Evolutionary conservation across 64 coral and sea anemone species (phyloP), one percentile per base, ranked within the genome.

Genomic region (Pachyseris speciosa): DNA sequence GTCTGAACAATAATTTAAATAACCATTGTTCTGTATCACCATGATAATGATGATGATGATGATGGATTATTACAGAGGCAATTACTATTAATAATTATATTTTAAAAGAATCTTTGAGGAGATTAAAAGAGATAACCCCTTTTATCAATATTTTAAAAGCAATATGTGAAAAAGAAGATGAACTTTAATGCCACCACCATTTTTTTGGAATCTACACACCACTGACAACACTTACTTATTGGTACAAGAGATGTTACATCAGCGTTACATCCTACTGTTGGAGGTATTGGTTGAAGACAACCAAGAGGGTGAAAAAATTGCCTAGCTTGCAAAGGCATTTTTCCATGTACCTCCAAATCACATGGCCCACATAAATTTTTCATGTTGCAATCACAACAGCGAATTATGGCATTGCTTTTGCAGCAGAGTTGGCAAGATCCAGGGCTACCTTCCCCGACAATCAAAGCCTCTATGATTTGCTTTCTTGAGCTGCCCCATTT

Each of bases 261-360:
- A 55, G 51, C 66, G 75, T 78, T 78, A 88, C 68, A 33, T n/a
- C 68, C 3, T 61, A 73, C 26, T 73, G 44, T 58, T 3, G 86
- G 86, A 34, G 86, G 43, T 38, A 88, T 52, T 73, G 68, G 70
- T 59, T 74, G 68, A 40, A 34, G 75, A 69, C 42, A 88, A 58
- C 47, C 70, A 49, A 49, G 45, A 55, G 72, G 30, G 7, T 59
- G 17, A 88, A 88, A 88, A 41, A 88, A 32, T 47, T 75, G 68
- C 42, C 86, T 42, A 37, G 74, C 86, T 75, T 88, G 86, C n/a
- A 88, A 58, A 34, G 66, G 64, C n/a, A 71, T 53, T 55, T 60
- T 45, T 11, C 2, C 37, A 60, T 88, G 86, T 9, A 88, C 33
- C 48, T 33, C 52, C 36, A 57, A n/a, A 88, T 88, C 86, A 75